These are phyloP conservation scores for Pogoniulus pusillus DNA, from an alignment of 2,797 vertebrate genomes.

Conservation along the genomic window DNA sequence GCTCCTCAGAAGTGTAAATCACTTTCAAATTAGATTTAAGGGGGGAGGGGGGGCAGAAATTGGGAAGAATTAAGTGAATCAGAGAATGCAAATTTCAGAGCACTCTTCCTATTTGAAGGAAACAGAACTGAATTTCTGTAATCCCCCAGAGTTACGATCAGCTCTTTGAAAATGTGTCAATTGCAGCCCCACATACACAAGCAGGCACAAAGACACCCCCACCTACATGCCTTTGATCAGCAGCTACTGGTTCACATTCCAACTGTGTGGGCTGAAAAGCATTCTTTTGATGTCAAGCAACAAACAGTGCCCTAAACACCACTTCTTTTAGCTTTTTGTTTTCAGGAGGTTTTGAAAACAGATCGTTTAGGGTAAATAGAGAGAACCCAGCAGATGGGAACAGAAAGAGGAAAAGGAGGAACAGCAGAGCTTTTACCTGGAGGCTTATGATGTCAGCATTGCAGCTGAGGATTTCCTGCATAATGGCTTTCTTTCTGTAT, in stretches of 20 bases:
- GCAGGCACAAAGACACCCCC: constrained; percentile 43
- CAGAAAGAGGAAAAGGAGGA: not conserved
- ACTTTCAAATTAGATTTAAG: constrained; percentile 46
- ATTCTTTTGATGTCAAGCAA: constrained; percentile 56
- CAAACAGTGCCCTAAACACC: constrained; percentile 17
- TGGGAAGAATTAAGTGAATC: constrained; percentile 18
- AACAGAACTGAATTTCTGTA: constrained; percentile 45
- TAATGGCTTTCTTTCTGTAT: constrained; percentile 98
- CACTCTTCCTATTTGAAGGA: constrained; percentile 22
- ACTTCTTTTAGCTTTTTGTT: not conserved
- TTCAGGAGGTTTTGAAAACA: constrained; percentile 24
- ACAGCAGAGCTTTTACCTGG: constrained; percentile 81
- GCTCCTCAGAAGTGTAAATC: constrained; percentile 47
- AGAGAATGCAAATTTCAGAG: constrained; percentile 34
- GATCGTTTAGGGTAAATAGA: not conserved
- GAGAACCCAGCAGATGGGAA: not conserved
- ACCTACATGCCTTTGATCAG: constrained; percentile 36
- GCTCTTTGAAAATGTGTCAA: constrained; percentile 52
- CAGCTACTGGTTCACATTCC: constrained; percentile 32
- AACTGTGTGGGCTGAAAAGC: constrained; percentile 9
- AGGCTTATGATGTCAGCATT: constrained; percentile 96
- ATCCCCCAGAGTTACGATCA: constrained; percentile 57
- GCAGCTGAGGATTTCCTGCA: constrained; percentile 96
- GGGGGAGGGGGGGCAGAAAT: not conserved
- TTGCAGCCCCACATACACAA: not conserved